These are phyloP conservation scores for Vireo altiloquus DNA, from an alignment of 2,113 vertebrate species.

Conservation along the genomic window DNA sequence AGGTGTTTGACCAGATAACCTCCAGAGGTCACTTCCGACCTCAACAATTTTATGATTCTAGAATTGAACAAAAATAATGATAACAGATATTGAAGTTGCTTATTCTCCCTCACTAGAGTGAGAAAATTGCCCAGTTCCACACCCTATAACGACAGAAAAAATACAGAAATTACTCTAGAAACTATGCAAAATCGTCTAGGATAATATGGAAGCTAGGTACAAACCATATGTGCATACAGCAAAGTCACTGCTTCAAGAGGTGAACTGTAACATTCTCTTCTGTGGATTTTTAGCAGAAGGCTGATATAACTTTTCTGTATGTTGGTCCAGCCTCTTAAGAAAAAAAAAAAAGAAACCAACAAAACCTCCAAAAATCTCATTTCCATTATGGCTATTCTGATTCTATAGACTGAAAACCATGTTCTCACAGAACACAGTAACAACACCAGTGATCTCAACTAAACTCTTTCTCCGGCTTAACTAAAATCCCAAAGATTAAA, in stretches of 20 bases:
- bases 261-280: neutral
- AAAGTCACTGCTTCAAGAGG: neutral
- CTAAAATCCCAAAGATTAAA: neutral
- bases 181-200: neutral
- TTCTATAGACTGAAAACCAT: neutral
- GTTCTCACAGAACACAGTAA: neutral
- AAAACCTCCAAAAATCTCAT: rapidly evolving
- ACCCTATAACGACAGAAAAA: neutral
- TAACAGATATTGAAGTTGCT: neutral
- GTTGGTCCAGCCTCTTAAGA: neutral
- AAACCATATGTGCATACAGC: neutral
- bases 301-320: neutral
- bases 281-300: neutral
- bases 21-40: neutral
- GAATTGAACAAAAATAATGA: neutral
- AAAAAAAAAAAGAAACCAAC: neutral
- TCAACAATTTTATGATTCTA: neutral
- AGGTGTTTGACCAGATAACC: neutral
- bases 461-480: neutral
- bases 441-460: rapidly evolving
- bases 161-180: neutral
- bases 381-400: neutral
- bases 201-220: neutral
- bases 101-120: neutral
- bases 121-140: neutral